Conservation (phyloP, 2,797 vertebrate genomes). For the Aphelocoma californica region DNA sequence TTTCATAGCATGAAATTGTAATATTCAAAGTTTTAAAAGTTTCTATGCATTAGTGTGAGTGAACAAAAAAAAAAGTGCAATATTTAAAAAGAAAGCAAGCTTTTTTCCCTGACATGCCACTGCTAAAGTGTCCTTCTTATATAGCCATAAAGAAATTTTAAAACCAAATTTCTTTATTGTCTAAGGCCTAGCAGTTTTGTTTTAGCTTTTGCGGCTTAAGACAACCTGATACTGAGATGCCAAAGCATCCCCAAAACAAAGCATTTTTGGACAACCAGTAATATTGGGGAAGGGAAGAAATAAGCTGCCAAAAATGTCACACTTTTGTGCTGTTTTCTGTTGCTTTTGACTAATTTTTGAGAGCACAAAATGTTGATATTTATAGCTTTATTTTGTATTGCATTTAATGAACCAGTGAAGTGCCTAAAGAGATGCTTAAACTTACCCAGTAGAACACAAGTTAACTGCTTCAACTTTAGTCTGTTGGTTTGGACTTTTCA, state of each 20-base stretch:
- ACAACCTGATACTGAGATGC: constrained; percentile 66
- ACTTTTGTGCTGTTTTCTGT: constrained; percentile 71
- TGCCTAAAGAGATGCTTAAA: constrained; percentile 77
- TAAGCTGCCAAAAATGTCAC: constrained; percentile 73
- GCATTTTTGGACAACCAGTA: constrained; percentile 26
- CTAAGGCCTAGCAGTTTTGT: constrained; percentile 63
- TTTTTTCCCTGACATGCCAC: constrained; percentile 55
- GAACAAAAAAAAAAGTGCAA: constrained; percentile 81
- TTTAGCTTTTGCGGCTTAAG: constrained; percentile 66
- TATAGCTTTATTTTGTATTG: constrained; percentile 80
- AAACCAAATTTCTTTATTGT: constrained; percentile 74
- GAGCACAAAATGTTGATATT: constrained; percentile 75
- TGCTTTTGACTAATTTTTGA: constrained; percentile 67
- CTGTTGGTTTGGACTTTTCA: constrained; percentile 15
- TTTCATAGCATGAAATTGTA: constrained; percentile 58
- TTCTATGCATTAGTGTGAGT: constrained; percentile 78
- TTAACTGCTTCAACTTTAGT: constrained; percentile 48
- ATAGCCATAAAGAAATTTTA: constrained; percentile 74
- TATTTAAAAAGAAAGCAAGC: constrained; percentile 69
- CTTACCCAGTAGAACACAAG: constrained; percentile 56
- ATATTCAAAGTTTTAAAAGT: constrained; percentile 67
- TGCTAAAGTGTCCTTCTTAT: constrained; percentile 76
- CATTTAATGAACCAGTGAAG: constrained; percentile 76
- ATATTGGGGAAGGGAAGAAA: constrained; percentile 62
- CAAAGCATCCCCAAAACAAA: constrained; percentile 73